Evolutionary conservation across 1,140 invertebrate genomes (phyloP).

Genomic region (Brachionus calyciflorus): DNA sequence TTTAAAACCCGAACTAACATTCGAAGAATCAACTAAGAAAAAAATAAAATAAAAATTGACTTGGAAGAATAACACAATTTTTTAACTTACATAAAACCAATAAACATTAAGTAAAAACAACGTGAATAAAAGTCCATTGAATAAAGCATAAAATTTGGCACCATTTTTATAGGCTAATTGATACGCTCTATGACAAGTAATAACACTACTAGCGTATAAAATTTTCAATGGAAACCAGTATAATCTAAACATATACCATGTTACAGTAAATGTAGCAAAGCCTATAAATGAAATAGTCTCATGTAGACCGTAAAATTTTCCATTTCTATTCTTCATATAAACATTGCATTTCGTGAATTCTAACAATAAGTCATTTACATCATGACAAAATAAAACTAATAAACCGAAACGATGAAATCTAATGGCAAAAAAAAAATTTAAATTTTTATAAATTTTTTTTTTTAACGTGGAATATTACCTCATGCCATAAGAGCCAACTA

Average conservation of each 20-base stretch:
- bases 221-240: slow-evolving; percentile 61
- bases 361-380: slow-evolving; percentile 58
- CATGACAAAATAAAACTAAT: slow-evolving; percentile 59
- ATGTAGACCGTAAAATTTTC: slow-evolving; percentile 50
- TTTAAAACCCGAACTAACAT: slow-evolving; percentile 54
- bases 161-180: slow-evolving; percentile 47
- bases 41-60: slow-evolving; percentile 11
- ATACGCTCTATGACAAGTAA: slow-evolving; percentile 49
- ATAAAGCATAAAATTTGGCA: slow-evolving; percentile 52
- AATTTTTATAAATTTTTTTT: neutral
- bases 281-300: slow-evolving; percentile 55
- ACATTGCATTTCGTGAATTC: slow-evolving; percentile 61
- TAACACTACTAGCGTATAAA: slow-evolving; percentile 51
- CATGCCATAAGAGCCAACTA: slow-evolving; percentile 56
- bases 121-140: slow-evolving; percentile 56
- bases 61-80: neutral
- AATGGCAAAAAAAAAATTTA: neutral
- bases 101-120: slow-evolving; percentile 59
- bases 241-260: slow-evolving; percentile 55
- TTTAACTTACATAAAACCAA: slow-evolving; percentile 54
- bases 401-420: slow-evolving; percentile 57
- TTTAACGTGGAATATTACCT: slow-evolving; percentile 49
- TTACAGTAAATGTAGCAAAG: slow-evolving; percentile 57
- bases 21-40: slow-evolving; percentile 52
- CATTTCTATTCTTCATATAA: slow-evolving; percentile 58